Evolutionary conservation across 64 coral and sea anemone species (phyloP).

Genomic region (Montipora efflorescens): DNA sequence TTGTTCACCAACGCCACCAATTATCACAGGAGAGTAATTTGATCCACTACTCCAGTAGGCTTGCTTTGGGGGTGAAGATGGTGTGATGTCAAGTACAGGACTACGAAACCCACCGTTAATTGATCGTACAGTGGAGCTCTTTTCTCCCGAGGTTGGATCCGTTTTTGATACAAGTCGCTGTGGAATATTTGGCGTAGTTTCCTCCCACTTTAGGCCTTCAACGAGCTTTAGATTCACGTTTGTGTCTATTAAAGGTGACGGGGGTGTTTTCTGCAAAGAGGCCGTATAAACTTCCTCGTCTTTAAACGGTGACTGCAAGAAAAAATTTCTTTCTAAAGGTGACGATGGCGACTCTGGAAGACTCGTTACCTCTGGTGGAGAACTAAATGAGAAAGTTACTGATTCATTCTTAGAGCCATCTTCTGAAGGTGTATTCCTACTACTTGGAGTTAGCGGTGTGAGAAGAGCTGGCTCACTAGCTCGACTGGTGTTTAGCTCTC

Average conservation of each 20-base stretch:
- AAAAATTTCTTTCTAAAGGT: neutral
- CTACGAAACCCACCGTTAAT: neutral
- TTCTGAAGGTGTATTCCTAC: constrained; percentile 38
- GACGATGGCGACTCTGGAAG: constrained; percentile 11
- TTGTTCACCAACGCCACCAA: neutral
- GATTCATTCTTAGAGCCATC: constrained; percentile 1
- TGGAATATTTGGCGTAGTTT: constrained; percentile 26
- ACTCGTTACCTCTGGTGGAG: neutral
- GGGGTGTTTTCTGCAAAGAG: constrained; percentile 17
- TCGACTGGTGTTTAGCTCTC: neutral
- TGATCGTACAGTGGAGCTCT: neutral
- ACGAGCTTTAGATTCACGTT: neutral
- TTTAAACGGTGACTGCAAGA: constrained; percentile 9
- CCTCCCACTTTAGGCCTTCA: constrained; percentile 17
- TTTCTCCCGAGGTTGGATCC: neutral
- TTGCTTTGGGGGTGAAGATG: neutral
- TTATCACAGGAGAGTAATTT: neutral
- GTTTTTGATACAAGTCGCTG: neutral
- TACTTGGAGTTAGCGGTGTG: constrained; percentile 59
- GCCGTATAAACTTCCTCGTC: neutral
- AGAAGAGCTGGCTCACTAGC: constrained; percentile 37
- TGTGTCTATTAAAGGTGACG: neutral
- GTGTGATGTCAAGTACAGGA: neutral
- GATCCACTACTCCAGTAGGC: neutral
- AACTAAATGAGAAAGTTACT: constrained; percentile 24